Evolutionary conservation across 2,797 vertebrate species (phyloP).

Genomic region (Lerista edwardsae): DNA sequence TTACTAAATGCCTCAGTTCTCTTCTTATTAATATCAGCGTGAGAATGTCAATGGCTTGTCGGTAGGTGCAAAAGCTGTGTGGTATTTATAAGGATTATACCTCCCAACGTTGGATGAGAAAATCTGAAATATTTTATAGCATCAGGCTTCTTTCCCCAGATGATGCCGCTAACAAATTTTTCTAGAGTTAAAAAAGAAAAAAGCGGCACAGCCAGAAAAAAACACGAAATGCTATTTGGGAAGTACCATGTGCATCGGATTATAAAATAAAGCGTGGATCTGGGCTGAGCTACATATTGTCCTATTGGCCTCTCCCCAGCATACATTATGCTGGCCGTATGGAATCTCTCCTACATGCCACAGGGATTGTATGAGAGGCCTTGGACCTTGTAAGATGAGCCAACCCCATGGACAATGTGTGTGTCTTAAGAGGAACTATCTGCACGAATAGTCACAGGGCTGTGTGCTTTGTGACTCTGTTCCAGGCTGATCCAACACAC

Average conservation of each 20-base stretch:
- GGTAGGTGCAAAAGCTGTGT: constrained; percentile 34
- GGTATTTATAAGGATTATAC: constrained; percentile 27
- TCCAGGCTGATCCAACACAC: not conserved
- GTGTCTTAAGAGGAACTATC: too few species aligned
- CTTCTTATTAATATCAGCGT: constrained; percentile 43
- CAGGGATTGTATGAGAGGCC: not conserved
- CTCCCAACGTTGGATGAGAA: constrained; percentile 10
- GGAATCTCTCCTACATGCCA: not conserved
- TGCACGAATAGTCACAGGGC: too few species aligned
- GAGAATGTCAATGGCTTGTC: constrained; percentile 13
- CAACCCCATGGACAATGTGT: too few species aligned
- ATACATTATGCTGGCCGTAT: not conserved
- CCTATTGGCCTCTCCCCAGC: not conserved
- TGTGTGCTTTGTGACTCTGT: too few species aligned
- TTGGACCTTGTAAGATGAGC: too few species aligned
- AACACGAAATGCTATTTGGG: not conserved
- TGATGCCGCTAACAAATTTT: not conserved
- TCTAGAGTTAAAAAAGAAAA: not conserved
- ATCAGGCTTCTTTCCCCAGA: not conserved
- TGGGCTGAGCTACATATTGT: not conserved
- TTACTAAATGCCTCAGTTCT: constrained; percentile 50
- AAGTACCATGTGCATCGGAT: not conserved
- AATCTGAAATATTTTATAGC: constrained; percentile 4
- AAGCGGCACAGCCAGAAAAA: not conserved
- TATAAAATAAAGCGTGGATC: not conserved